Evolutionary conservation across 1,140 invertebrate genomes (phyloP), one percentile per base, ranked within the genome.

Genomic region (Neodiprion pinetum): DNA sequence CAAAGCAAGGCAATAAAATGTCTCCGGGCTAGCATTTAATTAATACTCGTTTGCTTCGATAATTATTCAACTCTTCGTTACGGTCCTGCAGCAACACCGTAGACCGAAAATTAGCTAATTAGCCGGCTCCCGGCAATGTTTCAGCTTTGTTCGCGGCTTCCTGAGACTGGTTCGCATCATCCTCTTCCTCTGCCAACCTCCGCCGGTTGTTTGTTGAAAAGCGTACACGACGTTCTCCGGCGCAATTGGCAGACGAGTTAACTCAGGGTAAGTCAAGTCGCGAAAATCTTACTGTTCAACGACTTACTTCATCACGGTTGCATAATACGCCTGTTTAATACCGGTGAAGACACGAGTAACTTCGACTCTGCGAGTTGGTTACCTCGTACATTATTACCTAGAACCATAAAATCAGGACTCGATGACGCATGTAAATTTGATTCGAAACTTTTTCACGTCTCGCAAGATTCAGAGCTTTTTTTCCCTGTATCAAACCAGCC

Each of bases 391-490:
- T 17, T 17, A 12, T 61, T 12, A 61, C 11, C 4, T 61, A 5
- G n/a, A 14, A 61, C 53, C 17, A 21, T 21, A 21, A 21, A 21
- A 21, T 21, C 17, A 21, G 17, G 17, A 21, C 17, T 21, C 17
- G 17, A 21, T 21, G 17, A 21, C 17, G 17, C 17, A 21, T 21
- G 17, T 21, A 21, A 21, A 21, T 21, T 21, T 21, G 17, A 21
- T 21, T 21, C 17, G 53, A 61, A 61, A 9, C 11, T 14, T 17
- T 61, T 5, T 14, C 9, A 5, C 53, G 12, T 48, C 74, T 65
- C 50, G 47, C 9, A 49, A 9, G 28, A 73, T 78, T 75, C 70
- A 40, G 28, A 8, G 67, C 65, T 47, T 79, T 75, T 74, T 72
- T 72, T 65, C 28, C 28, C 28, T 47, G 72, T 61, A 74, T 74